These are phyloP conservation scores for Phortica okadai DNA, from an alignment of 2,888 invertebrate species.

Conservation along the genomic window DNA sequence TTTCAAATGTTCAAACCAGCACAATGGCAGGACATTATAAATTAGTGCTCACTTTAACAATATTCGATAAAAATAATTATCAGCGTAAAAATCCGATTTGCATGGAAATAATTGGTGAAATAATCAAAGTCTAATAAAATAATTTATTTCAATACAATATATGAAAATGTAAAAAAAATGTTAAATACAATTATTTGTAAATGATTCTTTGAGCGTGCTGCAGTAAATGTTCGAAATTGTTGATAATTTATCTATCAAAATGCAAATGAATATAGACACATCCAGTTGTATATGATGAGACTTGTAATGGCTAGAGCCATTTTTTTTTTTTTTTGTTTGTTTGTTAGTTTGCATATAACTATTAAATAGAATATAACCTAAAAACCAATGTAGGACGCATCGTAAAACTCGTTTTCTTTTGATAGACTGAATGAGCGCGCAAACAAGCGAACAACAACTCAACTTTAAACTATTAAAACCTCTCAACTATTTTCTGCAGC, in stretches of 20 bases:
- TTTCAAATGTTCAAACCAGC: too few species aligned
- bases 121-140: too few species aligned
- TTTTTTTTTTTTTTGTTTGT: neutral
- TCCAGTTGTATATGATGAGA: neutral
- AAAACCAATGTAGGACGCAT: slow-evolving; percentile 67
- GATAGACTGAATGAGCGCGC: neutral
- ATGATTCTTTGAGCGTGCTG: neutral
- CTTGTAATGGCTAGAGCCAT: neutral
- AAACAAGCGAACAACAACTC: slow-evolving; percentile 7
- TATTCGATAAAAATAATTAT: too few species aligned
- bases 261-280: neutral
- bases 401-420: slow-evolving; percentile 62
- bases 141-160: too few species aligned
- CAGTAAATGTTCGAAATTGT: neutral
- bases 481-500: slow-evolving; percentile 14
- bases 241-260: neutral
- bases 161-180: too few species aligned
- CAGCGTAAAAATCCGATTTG: too few species aligned
- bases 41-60: too few species aligned
- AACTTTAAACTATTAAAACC: slow-evolving; percentile 27
- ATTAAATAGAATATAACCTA: slow-evolving; percentile 56
- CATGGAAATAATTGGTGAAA: too few species aligned
- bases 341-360: slow-evolving; percentile 14
- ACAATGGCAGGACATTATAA: too few species aligned
- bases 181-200: too few species aligned